phyloP scores from a whole-genome alignment of 2,797 vertebrate genomes.

The Chanos chanos region DNA sequence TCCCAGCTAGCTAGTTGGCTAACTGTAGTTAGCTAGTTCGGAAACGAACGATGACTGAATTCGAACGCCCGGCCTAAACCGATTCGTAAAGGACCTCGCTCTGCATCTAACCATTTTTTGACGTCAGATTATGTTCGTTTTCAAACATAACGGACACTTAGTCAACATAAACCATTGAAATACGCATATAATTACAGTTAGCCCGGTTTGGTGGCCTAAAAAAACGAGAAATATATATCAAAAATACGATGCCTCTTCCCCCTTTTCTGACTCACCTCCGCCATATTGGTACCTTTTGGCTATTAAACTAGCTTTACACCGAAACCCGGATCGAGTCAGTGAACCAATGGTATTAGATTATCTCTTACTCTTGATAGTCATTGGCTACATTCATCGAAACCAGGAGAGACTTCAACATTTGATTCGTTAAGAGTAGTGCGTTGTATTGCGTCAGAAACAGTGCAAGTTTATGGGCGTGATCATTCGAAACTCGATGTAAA shows the following conservation, averaged over 20 bases:
- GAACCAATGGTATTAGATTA: conserved; percentile 28
- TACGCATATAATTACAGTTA: neutral
- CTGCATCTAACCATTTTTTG: conserved; percentile 41
- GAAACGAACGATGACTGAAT: conserved; percentile 26
- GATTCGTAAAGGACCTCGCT: conserved; percentile 42
- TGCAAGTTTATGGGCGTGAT: too few relatives aligned
- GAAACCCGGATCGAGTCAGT: conserved; percentile 74
- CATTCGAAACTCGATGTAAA: too few relatives aligned
- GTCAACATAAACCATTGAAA: conserved; percentile 7
- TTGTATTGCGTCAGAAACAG: too few relatives aligned
- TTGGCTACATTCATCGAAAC: conserved; percentile 21
- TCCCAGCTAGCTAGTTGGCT: neutral
- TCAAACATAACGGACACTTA: neutral
- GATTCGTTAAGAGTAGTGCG: neutral
- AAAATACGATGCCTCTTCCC: conserved; percentile 59
- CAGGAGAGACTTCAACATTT: neutral
- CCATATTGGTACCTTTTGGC: conserved; percentile 83
- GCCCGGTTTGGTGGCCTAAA: neutral
- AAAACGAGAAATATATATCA: conserved; percentile 26
- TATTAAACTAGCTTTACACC: conserved; percentile 65
- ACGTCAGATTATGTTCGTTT: neutral
- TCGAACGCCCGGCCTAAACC: conserved; percentile 42
- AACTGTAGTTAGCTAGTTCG: conserved; percentile 11
- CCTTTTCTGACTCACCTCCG: conserved; percentile 81
- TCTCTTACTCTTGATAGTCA: conserved; percentile 6